A percentile compares a stretch with the other conserved stretches of the same genome.
phyloP scores from a whole-genome alignment of 2,113 vertebrate species.

The Petroica traversi region DNA sequence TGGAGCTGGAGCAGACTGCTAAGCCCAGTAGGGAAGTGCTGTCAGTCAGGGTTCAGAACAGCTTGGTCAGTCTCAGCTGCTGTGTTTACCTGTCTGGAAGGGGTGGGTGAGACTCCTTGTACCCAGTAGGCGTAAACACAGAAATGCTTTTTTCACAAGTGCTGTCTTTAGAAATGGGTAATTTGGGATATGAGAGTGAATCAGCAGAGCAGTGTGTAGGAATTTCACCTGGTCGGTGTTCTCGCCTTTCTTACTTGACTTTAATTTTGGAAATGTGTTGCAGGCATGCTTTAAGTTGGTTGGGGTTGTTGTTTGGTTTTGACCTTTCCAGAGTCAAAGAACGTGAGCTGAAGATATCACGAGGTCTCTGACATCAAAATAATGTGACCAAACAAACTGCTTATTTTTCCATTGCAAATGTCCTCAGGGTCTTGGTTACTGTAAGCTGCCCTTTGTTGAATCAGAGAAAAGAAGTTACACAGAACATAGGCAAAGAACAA shows the following conservation, averaged over 20 bases:
- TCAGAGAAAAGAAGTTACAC: not conserved
- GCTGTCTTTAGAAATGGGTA: not conserved
- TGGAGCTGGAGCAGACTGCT: not conserved
- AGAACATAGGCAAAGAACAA: not conserved
- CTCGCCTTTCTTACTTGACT: not conserved
- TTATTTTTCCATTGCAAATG: not conserved
- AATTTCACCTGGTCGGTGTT: not conserved
- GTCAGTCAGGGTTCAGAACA: not conserved
- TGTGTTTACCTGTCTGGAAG: not conserved
- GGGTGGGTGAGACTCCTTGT: not conserved
- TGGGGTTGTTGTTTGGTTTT: not conserved
- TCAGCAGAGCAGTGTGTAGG: not conserved
- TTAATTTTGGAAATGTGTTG: not conserved
- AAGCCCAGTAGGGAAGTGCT: not conserved
- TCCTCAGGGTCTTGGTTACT: not conserved
- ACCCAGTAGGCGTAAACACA: not conserved
- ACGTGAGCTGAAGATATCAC: not conserved
- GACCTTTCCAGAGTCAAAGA: not conserved
- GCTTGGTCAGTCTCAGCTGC: not conserved
- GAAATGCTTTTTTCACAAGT: conserved; percentile 3
- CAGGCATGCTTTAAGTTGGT: not conserved
- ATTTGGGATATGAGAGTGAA: not conserved
- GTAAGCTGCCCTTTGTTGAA: not conserved
- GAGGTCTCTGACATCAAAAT: not conserved
- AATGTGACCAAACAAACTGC: not conserved